Percentiles rank a stretch among this genome's conserved stretches.
These are phyloP conservation scores for Lepus timidus DNA, from an alignment of 2,113 vertebrate genomes.

Conservation along the genomic window DNA sequence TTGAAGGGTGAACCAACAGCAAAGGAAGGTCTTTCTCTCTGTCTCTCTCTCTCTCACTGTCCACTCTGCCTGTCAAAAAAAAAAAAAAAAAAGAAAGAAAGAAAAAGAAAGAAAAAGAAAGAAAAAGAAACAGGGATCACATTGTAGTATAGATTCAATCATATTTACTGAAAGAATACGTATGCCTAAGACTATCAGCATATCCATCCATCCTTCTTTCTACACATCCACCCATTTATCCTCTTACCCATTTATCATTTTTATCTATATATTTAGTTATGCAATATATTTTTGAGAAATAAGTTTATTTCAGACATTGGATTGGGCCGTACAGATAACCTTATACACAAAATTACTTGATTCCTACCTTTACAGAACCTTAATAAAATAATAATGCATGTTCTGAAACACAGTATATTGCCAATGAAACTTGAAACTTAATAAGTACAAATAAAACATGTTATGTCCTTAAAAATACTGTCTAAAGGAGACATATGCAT, in stretches of 20 bases:
- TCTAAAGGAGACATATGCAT: background rate
- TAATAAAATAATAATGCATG: background rate
- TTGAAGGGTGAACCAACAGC: too few relatives aligned
- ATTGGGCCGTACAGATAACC: background rate
- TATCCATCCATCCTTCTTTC: background rate
- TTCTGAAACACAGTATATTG: background rate
- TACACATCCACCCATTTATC: background rate
- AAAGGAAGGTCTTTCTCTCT: too few relatives aligned
- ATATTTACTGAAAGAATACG: background rate
- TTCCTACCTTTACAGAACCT: background rate
- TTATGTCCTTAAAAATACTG: background rate
- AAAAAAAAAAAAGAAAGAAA: too few relatives aligned
- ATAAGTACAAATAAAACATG: background rate
- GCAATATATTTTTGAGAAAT: background rate
- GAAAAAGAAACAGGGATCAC: background rate
- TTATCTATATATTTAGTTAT: background rate
- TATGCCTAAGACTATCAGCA: background rate
- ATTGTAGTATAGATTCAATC: background rate
- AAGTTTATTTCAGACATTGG: background rate
- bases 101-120: too few relatives aligned
- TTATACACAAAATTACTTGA: background rate
- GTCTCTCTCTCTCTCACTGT: too few relatives aligned
- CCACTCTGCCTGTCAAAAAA: too few relatives aligned
- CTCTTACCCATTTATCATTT: background rate
- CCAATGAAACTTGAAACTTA: background rate